These are phyloP conservation scores for Plagodis dolabraria DNA, from an alignment of 2,888 invertebrate species.

Conservation along the genomic window DNA sequence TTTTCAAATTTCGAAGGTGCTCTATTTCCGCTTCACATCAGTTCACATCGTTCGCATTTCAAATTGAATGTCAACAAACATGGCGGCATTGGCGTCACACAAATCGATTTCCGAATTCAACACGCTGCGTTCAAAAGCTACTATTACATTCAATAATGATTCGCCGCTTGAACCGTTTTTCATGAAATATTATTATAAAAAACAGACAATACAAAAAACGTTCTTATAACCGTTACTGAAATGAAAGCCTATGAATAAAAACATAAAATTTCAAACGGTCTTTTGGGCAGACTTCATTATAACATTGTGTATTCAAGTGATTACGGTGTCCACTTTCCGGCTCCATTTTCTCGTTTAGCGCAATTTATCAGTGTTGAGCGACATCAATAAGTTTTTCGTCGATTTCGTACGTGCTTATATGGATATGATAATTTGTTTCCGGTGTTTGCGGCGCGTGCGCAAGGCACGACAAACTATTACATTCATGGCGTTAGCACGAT, in stretches of 20 bases:
- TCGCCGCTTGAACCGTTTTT: slow-evolving; percentile 41
- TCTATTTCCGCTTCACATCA: slow-evolving; percentile 61
- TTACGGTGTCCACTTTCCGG: slow-evolving; percentile 57
- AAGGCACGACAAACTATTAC: slow-evolving; percentile 81
- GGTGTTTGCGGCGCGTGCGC: slow-evolving; percentile 81
- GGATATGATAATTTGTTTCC: slow-evolving; percentile 85
- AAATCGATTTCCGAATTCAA: slow-evolving; percentile 70
- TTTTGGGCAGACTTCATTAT: slow-evolving; percentile 53
- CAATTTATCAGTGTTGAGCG: slow-evolving; percentile 76
- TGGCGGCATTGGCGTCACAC: slow-evolving; percentile 61
- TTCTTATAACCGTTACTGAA: slow-evolving; percentile 58
- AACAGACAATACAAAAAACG: slow-evolving; percentile 38
- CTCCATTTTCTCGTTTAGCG: slow-evolving; percentile 74
- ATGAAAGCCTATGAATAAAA: slow-evolving; percentile 51
- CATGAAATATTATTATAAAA: slow-evolving; percentile 41
- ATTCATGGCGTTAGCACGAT: slow-evolving; percentile 83
- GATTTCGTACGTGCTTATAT: slow-evolving; percentile 79
- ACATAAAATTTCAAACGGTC: slow-evolving; percentile 54
- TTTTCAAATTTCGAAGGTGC: slow-evolving; percentile 60
- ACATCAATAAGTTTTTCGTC: slow-evolving; percentile 81
- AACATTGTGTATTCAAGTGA: slow-evolving; percentile 58
- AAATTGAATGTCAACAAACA: slow-evolving; percentile 73
- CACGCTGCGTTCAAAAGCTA: slow-evolving; percentile 52
- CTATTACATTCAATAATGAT: slow-evolving; percentile 43
- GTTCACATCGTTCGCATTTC: slow-evolving; percentile 54